Evolutionary conservation across 2,888 invertebrate genomes (phyloP).

Genomic region (Xylota sylvarum): DNA sequence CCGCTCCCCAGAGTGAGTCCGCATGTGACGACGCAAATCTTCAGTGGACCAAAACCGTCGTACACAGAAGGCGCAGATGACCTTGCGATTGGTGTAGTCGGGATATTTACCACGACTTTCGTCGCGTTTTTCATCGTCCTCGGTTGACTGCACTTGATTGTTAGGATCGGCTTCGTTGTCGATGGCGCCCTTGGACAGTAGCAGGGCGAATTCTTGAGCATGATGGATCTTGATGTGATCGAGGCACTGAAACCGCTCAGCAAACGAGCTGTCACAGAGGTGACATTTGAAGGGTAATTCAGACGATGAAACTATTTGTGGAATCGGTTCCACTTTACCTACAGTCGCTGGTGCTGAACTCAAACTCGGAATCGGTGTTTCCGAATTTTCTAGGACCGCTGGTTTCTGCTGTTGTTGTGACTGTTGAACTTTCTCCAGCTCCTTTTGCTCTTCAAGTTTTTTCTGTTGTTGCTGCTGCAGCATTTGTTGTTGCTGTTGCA

Average conservation of each 20-base stretch:
- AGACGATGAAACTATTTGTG: constrained; percentile 84
- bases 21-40: constrained; percentile 96
- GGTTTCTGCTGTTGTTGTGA: constrained; percentile 80
- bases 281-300: constrained; percentile 96
- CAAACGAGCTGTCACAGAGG: constrained; percentile 94
- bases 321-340: constrained; percentile 48
- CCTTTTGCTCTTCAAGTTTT: constrained; percentile 77
- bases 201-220: constrained; percentile 90
- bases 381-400: constrained; percentile 72
- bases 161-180: constrained; percentile 86
- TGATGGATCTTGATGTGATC: constrained; percentile 93
- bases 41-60: constrained; percentile 98
- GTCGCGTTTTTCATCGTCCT: constrained; percentile 87
- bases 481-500: constrained; percentile 81
- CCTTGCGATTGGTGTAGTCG: constrained; percentile 94
- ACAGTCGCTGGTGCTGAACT: constrained; percentile 21
- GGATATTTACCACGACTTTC: constrained; percentile 92
- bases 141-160: constrained; percentile 81
- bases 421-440: constrained; percentile 77
- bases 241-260: constrained; percentile 91
- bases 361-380: constrained; percentile 6
- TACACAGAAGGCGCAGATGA: constrained; percentile 96
- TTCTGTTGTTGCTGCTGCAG: constrained; percentile 80
- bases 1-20: constrained; percentile 96
- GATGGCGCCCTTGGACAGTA: constrained; percentile 93